Percentiles rank a stretch among this genome's conserved stretches.
Evolutionary conservation across 2,888 invertebrate genomes (phyloP).

Genomic region (Cylloceria caligata): DNA sequence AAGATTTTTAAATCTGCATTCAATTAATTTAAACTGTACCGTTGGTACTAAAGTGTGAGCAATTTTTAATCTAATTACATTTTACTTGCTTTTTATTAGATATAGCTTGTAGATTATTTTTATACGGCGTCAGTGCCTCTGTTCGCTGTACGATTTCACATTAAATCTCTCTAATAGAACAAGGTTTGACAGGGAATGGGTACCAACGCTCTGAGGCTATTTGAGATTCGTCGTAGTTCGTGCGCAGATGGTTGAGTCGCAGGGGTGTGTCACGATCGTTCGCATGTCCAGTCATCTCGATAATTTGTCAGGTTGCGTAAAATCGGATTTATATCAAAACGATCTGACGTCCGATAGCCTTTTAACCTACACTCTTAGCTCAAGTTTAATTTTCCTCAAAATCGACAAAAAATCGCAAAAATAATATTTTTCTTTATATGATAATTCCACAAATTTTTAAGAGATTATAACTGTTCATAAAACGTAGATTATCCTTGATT

Average conservation of each 20-base stretch:
- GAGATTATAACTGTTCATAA: too few relatives aligned
- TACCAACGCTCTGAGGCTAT: background rate
- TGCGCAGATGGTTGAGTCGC: background rate
- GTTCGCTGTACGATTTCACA: slow-evolving; percentile 8
- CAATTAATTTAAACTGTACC: too few relatives aligned
- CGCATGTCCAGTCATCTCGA: slow-evolving; percentile 2
- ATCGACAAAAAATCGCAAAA: too few relatives aligned
- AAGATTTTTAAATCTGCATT: background rate
- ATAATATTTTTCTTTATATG: too few relatives aligned
- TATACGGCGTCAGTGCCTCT: slow-evolving; percentile 1
- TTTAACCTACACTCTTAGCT: background rate
- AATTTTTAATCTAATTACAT: background rate
- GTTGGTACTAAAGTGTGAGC: too few relatives aligned
- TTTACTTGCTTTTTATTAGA: background rate
- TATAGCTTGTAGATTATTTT: too few relatives aligned
- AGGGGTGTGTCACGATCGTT: slow-evolving; percentile 10
- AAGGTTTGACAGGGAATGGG: background rate
- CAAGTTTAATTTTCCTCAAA: background rate
- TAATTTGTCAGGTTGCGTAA: slow-evolving; percentile 23
- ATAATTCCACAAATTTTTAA: too few relatives aligned
- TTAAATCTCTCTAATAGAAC: slow-evolving; percentile 5
- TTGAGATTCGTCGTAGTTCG: slow-evolving; percentile 24
- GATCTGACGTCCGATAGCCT: slow-evolving; percentile 9
- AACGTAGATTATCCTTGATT: too few relatives aligned
- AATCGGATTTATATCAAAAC: slow-evolving; percentile 3